These are phyloP conservation scores for Cacatua alba DNA, from an alignment of 2,113 vertebrate species.

Conservation along the genomic window DNA sequence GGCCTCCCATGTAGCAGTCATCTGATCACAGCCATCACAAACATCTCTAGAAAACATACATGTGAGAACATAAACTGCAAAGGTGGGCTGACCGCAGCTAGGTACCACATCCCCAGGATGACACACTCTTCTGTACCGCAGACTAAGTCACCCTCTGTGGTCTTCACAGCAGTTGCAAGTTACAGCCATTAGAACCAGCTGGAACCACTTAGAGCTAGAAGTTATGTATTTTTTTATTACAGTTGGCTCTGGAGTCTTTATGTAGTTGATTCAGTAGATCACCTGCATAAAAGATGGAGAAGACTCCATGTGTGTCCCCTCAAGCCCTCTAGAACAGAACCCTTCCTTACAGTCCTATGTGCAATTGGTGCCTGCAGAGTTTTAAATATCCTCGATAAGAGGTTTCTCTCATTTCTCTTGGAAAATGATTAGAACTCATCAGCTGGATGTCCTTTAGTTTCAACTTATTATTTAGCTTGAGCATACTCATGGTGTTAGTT, in stretches of 20 bases:
- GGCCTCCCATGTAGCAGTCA: background rate
- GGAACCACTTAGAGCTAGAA: background rate
- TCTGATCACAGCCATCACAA: background rate
- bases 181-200: background rate
- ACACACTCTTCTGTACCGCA: background rate
- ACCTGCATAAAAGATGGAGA: background rate
- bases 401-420: background rate
- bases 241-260: background rate
- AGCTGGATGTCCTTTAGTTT: background rate
- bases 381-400: background rate
- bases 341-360: background rate
- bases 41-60: background rate
- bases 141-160: background rate
- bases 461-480: background rate
- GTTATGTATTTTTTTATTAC: background rate
- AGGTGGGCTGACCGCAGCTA: background rate
- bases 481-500: background rate
- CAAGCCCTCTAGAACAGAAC: background rate
- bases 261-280: background rate
- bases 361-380: background rate
- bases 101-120: background rate
- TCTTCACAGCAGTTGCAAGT: background rate
- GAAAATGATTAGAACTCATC: background rate
- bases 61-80: background rate
- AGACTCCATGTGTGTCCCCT: background rate